Base-by-base conservation (phyloP, 2,888 invertebrate species). In the Epinotia ramella region DNA sequence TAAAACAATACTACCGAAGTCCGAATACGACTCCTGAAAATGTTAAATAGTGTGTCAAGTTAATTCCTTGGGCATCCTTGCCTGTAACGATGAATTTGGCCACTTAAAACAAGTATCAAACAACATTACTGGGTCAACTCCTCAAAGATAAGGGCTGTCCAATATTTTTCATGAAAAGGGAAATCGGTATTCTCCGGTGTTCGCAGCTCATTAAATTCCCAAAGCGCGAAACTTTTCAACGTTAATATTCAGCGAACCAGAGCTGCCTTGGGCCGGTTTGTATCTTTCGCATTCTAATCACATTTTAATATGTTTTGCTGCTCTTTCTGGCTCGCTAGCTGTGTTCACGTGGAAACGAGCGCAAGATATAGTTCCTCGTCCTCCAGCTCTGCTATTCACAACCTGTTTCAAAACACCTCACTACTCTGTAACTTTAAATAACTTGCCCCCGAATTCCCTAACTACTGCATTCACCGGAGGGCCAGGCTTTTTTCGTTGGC, bases 131-230 rank as follows among this genome's bases (percentile, higher is more conserved):
- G n/a, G 24, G 44, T 46, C 59, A 28, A 60, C 59, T 44, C 16
- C 65, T 53, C 33, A 24, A 60, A 59, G 69, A 46, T 69, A 67
- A 64, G 20, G 20, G 13, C 59, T 20, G 28, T n/a, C 46, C 66
- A 46, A 59, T 67, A 49, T 62, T 24, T 60, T 62, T 46, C 57
- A 64, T 73, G 72, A 63, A 63, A 63, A 68, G 59, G 56, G 53
- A 59, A 59, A 53, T 46, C 46, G 57, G 24, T 44, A 64, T 64
- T 70, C 28, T 67, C 28, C 67, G 44, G 11, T 33, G 49, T 65
- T 70, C 53, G 70, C 74, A 75, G 70, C 74, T 75, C 65, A 70
- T 70, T 66, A 75, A 70, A 70, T 70, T 70, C 40, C 70, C 24
- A 65, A 75, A 70, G 65, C 59, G 74, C 40, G 46, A 53, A 75